Conservation (phyloP, 2,888 invertebrate species). For the Habrosyne pyritoides region DNA sequence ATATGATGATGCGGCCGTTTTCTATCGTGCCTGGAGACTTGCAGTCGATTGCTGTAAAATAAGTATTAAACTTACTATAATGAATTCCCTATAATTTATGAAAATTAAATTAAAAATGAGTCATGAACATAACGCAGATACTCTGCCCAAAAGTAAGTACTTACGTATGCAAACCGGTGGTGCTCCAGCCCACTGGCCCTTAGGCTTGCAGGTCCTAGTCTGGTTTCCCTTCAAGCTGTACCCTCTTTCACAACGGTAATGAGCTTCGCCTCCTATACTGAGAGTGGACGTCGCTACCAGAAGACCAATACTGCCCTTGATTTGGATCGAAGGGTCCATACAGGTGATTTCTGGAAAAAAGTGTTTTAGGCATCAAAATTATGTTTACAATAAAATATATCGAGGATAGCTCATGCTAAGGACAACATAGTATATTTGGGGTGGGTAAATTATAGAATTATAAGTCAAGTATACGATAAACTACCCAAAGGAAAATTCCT, state of each 20-base stretch:
- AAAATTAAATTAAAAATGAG: too few relatives aligned
- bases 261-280: slow-evolving; percentile 91
- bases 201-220: slow-evolving; percentile 89
- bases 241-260: slow-evolving; percentile 93
- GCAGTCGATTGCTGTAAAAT: slow-evolving; percentile 90
- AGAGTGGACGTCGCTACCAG: slow-evolving; percentile 85
- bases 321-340: slow-evolving; percentile 85
- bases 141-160: slow-evolving; percentile 38
- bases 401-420: too few relatives aligned
- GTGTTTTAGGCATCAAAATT: not conserved
- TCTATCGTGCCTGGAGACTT: slow-evolving; percentile 90
- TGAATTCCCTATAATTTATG: not conserved
- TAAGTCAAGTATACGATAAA: too few relatives aligned
- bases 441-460: too few relatives aligned
- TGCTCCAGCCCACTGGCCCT: slow-evolving; percentile 92
- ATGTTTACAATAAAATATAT: too few relatives aligned
- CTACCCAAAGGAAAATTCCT: too few relatives aligned
- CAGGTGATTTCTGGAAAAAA: slow-evolving; percentile 88
- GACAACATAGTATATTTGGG: too few relatives aligned
- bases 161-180: slow-evolving; percentile 92
- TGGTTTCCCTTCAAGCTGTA: slow-evolving; percentile 91
- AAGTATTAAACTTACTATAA: slow-evolving; percentile 8
- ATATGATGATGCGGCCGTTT: slow-evolving; percentile 93
- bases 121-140: too few relatives aligned
- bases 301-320: slow-evolving; percentile 79